Base-by-base conservation (phyloP, 2,797 vertebrate genomes). In the Eptatretus atami region DNA sequence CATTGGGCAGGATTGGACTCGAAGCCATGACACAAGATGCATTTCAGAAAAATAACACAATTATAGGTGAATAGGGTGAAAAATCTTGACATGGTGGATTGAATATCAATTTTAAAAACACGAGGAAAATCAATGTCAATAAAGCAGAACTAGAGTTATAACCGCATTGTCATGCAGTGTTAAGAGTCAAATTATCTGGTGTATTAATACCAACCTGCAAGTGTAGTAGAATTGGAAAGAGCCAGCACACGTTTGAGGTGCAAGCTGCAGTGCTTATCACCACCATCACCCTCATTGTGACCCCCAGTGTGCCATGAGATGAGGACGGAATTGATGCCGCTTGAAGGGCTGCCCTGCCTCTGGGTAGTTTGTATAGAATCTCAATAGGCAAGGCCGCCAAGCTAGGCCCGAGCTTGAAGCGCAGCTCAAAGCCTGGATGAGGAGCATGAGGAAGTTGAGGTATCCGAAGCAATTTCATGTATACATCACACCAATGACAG, bases 211-310 rank as follows among this genome's bases (percentile, higher is more conserved):
- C 81, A 76, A 98, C 90, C 77, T 78, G 67, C 78, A 75, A 70
- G 75, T 78, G 69, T 92, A 94, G 72, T 79, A 81, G 73, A 87
- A 98, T 69, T 86, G 81, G 67, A 83, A 98, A 15, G 88, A 90
- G 3, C 88, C 88, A 1, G 90, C 80, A n/a, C n/a, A 13, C 77
- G 75, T 12, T 82, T 75, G 31, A 95, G 79, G 69, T 86, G 75
- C 70, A 95, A 72, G 67, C 74, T 79, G 74, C 88, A 95, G 66
- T 75, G 86, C 68, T 86, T 93, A 69, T 95, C 90, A 6, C 83
- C 92, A 69, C 93, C 90, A 68, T 93, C 86, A 66, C 88, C 82
- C 63, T 73, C 76, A 44, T 4, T 8, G 31, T 8, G 31, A 67
- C 81, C 83, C 3, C 78, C 72, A 2, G 84, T 81, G 70, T 85